Evolutionary conservation across 2,888 invertebrate species (phyloP), one percentile per base, ranked within the genome.

Genomic region (Rhagonycha lutea): DNA sequence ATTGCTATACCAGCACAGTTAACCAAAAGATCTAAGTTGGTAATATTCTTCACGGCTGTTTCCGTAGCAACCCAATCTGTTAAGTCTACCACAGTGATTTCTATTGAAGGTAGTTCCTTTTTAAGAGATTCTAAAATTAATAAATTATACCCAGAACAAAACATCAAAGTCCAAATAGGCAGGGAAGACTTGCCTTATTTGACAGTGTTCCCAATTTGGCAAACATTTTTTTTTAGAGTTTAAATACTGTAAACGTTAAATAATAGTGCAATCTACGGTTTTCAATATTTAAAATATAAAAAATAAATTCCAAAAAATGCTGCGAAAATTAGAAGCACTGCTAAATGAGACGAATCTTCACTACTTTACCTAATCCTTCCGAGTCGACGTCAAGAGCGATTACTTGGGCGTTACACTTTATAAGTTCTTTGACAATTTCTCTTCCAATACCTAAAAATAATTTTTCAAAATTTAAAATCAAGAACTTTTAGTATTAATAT

Each of bases 1-100:
- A 90, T 86, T 4, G 94, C 93, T 24, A 94, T 87, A 1, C 93
- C 98, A 2, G 98, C 98, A 90, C 97, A 98, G 84, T 98, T 98
- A 0, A 98, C 96, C 26, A 98, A 87, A 7, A 95, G 91, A 87
- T 98, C 94, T 80, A 97, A 91, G 0, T 92, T 92, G 24, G 94
- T 89, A 61, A 92, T 89, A 80, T 90, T 88, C 70, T 88, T 79
- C 0, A 95, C 84, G 0, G 89, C 91, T 76, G 89, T 86, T 76
- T 92, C 90, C 0, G 96, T 94, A 76, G 90, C 90, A 2, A 92
- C 89, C 96, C 97, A 97, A 84, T 96, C 90, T 7, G 88, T 87
- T 26, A 98, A 84, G 86, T 98, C 95, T 0, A 94, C 91, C 72
- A 91, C 89, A 12, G 96, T 88, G 0, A 91, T 91, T 81, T 92